A percentile compares a stretch with the other conserved stretches of the same genome.
These are phyloP conservation scores for Falcaria lacertinaria DNA, from an alignment of 2,888 invertebrate species.

Conservation along the genomic window DNA sequence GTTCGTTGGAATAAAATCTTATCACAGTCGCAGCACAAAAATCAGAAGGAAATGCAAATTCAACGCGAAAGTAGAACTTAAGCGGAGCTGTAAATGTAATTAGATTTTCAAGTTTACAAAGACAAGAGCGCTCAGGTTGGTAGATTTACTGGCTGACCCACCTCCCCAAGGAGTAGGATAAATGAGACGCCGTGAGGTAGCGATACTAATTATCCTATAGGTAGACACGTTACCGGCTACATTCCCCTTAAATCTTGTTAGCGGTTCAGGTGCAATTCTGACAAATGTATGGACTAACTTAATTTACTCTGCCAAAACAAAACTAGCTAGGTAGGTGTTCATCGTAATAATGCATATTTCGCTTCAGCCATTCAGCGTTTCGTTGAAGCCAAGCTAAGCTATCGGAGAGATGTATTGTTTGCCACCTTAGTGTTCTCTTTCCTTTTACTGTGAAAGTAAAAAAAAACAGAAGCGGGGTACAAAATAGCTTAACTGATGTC, in stretches of 20 bases:
- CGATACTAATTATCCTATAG: slow-evolving; percentile 77
- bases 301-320: slow-evolving; percentile 26
- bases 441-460: too few relatives aligned
- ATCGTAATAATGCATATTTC: too few relatives aligned
- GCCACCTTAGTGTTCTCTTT: too few relatives aligned
- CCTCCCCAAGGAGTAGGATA: slow-evolving; percentile 71
- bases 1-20: slow-evolving; percentile 46
- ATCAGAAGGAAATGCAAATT: slow-evolving; percentile 70
- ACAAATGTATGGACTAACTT: slow-evolving; percentile 54
- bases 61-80: slow-evolving; percentile 64
- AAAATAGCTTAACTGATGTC: slow-evolving; percentile 2
- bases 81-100: slow-evolving; percentile 76
- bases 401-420: too few relatives aligned
- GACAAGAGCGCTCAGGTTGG: slow-evolving; percentile 75
- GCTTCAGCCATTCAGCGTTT: too few relatives aligned
- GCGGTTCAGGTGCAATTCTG: slow-evolving; percentile 58
- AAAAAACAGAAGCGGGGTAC: too few relatives aligned
- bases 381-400: too few relatives aligned
- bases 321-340: neutral
- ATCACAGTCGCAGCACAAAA: slow-evolving; percentile 53
- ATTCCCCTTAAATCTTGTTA: slow-evolving; percentile 66
- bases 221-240: slow-evolving; percentile 57
- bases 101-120: slow-evolving; percentile 78
- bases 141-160: slow-evolving; percentile 77
- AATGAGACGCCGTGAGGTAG: slow-evolving; percentile 75